These are phyloP conservation scores for Eira barbara DNA, from an alignment of 2,113 vertebrate species.

Conservation along the genomic window DNA sequence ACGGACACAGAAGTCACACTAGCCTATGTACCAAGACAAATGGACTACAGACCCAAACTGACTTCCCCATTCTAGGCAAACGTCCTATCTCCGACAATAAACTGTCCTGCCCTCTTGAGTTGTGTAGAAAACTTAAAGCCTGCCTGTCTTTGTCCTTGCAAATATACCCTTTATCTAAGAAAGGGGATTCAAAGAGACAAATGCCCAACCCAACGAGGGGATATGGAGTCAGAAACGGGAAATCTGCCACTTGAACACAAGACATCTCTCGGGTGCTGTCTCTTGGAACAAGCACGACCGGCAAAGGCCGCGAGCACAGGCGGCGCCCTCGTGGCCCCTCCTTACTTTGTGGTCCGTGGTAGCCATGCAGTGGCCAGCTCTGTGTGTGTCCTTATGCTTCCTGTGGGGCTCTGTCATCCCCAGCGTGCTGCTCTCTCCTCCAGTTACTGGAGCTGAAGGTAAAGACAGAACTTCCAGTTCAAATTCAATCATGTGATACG, in stretches of 20 bases:
- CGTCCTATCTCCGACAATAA: accelerated
- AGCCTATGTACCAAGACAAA: neutral
- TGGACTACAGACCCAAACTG: neutral
- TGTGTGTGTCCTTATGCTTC: conserved; percentile 85
- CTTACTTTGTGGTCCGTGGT: conserved; percentile 93
- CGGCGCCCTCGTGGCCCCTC: neutral
- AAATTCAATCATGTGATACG: conserved; percentile 95
- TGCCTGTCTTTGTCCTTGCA: neutral
- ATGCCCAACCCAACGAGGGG: accelerated
- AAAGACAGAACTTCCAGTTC: conserved; percentile 94
- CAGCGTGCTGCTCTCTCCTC: conserved; percentile 79
- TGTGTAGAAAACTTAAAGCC: no score
- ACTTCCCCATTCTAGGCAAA: neutral
- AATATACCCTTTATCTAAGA: neutral
- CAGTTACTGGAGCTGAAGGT: conserved; percentile 84
- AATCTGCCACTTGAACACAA: neutral
- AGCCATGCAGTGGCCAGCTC: conserved; percentile 86
- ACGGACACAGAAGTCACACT: neutral
- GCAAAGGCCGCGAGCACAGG: accelerated
- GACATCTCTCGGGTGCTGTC: accelerated
- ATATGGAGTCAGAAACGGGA: no score
- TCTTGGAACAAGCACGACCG: accelerated
- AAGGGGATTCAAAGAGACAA: neutral
- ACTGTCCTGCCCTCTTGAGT: neutral
- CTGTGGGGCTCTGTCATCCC: conserved; percentile 85